These are phyloP conservation scores for Styela plicata DNA, from an alignment of 23 tunicate genomes.

Conservation along the genomic window DNA sequence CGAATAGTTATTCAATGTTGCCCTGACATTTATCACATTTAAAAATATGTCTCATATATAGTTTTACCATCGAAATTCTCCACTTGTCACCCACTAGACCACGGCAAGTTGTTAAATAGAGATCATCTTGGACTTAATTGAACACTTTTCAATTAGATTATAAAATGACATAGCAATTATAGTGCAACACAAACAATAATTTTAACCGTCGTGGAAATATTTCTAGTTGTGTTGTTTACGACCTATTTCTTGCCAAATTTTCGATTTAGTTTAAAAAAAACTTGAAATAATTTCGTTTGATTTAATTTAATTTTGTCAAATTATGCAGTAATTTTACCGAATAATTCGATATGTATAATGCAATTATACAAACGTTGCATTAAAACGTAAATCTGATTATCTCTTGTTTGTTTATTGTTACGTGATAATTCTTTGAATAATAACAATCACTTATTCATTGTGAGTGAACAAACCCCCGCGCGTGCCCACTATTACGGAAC, in stretches of 20 bases:
- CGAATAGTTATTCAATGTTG: too few species aligned
- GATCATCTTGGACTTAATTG: background rate
- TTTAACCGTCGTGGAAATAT: background rate
- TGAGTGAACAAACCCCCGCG: background rate
- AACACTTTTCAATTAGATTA: background rate
- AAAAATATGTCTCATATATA: too few species aligned
- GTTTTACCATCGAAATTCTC: too few species aligned
- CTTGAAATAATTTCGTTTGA: too few species aligned
- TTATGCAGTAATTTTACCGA: too few species aligned
- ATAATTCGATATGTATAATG: background rate
- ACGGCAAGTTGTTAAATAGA: background rate
- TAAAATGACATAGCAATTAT: background rate
- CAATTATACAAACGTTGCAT: background rate
- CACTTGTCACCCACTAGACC: too few species aligned
- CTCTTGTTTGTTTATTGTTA: slow-evolving; percentile 17
- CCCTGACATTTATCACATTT: too few species aligned
- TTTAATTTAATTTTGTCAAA: too few species aligned
- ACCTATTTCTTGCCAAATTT: background rate
- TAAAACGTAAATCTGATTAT: background rate
- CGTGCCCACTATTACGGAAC: slow-evolving; percentile 21
- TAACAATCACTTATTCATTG: background rate
- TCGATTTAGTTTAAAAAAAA: too few species aligned
- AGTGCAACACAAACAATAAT: background rate
- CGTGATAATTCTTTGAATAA: background rate
- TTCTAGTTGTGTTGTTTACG: background rate